phyloP scores from a whole-genome alignment of 2,113 vertebrate genomes.

The Bostrychus sinensis region DNA sequence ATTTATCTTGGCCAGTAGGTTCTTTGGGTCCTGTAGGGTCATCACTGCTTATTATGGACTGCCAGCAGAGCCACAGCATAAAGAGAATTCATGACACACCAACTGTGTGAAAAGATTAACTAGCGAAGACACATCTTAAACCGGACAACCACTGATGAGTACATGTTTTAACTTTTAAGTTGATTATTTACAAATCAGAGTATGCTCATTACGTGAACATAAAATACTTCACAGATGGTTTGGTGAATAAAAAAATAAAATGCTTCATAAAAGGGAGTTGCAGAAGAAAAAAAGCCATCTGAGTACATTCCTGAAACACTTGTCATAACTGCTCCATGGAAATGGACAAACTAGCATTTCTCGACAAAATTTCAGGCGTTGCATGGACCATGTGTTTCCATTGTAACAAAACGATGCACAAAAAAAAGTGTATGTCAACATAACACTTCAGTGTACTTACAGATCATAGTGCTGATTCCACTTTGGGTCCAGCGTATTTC shows the following conservation, averaged over 20 bases:
- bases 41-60: slow-evolving; percentile 22
- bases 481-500: slow-evolving; percentile 98
- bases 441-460: slow-evolving; percentile 78
- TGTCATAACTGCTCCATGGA: slow-evolving; percentile 25
- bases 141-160: neutral
- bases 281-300: slow-evolving; percentile 18
- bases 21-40: slow-evolving; percentile 43
- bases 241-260: too few relatives aligned
- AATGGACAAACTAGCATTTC: slow-evolving; percentile 6
- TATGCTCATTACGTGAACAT: neutral
- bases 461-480: slow-evolving; percentile 99
- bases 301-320: slow-evolving; percentile 44
- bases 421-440: neutral
- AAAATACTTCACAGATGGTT: too few relatives aligned
- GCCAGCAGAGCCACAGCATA: slow-evolving; percentile 17
- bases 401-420: neutral
- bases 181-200: neutral
- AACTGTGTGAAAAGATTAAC: slow-evolving; percentile 5
- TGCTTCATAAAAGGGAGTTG: slow-evolving; percentile 44
- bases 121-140: neutral
- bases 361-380: neutral
- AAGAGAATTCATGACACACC: slow-evolving; percentile 21
- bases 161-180: neutral
- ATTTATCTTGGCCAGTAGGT: slow-evolving; percentile 26
- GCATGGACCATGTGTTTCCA: neutral